Evolutionary conservation across 1,140 invertebrate species (phyloP).

Genomic region (Andricus grossulariae): DNA sequence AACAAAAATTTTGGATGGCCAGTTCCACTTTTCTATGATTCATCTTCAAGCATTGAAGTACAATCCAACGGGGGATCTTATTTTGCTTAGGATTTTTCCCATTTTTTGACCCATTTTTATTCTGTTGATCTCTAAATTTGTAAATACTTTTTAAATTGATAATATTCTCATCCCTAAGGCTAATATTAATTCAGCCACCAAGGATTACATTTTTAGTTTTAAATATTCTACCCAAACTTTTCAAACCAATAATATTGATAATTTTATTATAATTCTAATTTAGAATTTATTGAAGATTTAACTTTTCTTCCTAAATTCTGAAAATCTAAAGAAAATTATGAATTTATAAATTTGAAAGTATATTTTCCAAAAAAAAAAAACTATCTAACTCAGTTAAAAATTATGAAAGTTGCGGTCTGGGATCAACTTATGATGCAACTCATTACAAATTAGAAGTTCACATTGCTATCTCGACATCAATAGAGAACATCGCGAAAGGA

Average conservation of each 20-base stretch:
- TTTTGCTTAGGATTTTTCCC: slow-evolving; percentile 64
- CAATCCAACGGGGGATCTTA: slow-evolving; percentile 23
- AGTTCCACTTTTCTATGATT: slow-evolving; percentile 33
- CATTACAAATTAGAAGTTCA: background rate
- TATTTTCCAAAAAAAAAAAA: background rate
- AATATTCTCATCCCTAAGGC: too few species aligned
- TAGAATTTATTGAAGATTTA: too few species aligned
- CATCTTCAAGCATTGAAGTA: slow-evolving; percentile 11
- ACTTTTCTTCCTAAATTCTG: too few species aligned
- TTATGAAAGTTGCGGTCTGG: background rate
- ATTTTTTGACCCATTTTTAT: slow-evolving; percentile 63
- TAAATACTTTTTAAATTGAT: too few species aligned
- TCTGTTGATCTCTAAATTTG: too few species aligned
- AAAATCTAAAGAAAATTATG: slow-evolving; percentile 55
- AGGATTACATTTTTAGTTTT: too few species aligned
- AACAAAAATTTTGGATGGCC: slow-evolving; percentile 69
- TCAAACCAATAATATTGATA: too few species aligned
- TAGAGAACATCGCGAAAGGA: background rate
- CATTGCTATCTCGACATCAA: background rate
- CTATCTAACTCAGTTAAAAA: background rate
- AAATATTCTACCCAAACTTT: too few species aligned
- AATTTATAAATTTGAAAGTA: background rate
- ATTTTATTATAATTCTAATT: too few species aligned
- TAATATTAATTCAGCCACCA: too few species aligned
- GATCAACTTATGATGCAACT: background rate